Evolutionary conservation across 2,113 vertebrate genomes (phyloP).

Genomic region (Apeltes quadracus): DNA sequence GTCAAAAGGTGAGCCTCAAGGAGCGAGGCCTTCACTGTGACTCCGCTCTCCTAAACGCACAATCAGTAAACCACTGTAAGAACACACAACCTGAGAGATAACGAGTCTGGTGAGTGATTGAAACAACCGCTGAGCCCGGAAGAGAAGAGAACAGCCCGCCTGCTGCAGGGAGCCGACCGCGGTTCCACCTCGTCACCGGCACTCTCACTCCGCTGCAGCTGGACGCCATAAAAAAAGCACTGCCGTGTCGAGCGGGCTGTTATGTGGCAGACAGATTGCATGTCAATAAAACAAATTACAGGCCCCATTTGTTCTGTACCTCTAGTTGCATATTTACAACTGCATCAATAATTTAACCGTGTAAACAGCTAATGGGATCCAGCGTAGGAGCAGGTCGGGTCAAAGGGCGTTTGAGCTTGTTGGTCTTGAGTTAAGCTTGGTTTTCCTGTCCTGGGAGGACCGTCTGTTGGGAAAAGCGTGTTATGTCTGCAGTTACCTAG

Average conservation of each 20-base stretch:
- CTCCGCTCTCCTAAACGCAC: slow-evolving; percentile 12
- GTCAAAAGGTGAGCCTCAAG: slow-evolving; percentile 63
- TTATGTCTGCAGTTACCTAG: slow-evolving; percentile 20
- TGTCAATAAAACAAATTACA: background rate
- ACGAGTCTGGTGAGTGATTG: slow-evolving; percentile 18
- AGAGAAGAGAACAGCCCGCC: slow-evolving; percentile 45
- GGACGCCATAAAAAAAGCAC: slow-evolving; percentile 53
- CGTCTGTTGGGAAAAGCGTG: slow-evolving; percentile 23
- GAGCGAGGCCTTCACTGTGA: slow-evolving; percentile 34
- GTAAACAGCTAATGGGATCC: background rate
- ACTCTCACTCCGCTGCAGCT: slow-evolving; percentile 48
- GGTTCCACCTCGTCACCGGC: slow-evolving; percentile 14
- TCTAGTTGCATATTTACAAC: background rate
- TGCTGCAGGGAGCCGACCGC: slow-evolving; percentile 30
- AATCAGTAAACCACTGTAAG: slow-evolving; percentile 11
- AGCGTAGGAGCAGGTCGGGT: background rate
- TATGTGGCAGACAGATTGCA: slow-evolving; percentile 16
- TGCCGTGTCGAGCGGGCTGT: slow-evolving; percentile 30
- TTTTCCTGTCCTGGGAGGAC: slow-evolving; percentile 36
- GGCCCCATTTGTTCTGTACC: background rate
- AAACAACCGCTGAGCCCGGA: slow-evolving; percentile 48
- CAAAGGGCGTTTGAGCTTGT: background rate
- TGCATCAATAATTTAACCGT: background rate
- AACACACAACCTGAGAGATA: slow-evolving; percentile 25
- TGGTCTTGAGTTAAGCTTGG: slow-evolving; percentile 30